Conservation (phyloP, 2,797 vertebrate genomes). For the Pipistrellus nathusii region DNA sequence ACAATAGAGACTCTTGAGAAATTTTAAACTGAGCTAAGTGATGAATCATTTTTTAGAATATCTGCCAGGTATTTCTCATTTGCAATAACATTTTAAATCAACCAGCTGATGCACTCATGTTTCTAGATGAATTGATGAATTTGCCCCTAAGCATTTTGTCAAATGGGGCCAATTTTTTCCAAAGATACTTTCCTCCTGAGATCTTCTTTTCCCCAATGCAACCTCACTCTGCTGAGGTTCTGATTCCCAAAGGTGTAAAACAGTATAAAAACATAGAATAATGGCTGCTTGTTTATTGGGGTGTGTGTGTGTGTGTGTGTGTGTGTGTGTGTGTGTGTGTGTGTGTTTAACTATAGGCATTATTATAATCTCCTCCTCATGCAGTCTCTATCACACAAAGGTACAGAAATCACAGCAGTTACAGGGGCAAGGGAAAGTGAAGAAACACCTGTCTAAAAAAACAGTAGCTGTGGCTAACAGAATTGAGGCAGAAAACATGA, state of each 20-base stretch:
- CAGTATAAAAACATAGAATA: not conserved
- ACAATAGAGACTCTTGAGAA: conserved; percentile 25
- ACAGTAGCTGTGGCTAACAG: not conserved
- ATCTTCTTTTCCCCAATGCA: not conserved
- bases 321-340: not conserved
- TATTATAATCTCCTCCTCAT: not conserved
- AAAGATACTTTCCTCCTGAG: not conserved
- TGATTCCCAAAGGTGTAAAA: not conserved
- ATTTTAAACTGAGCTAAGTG: not conserved
- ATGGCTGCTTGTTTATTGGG: not conserved
- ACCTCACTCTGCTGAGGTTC: not conserved
- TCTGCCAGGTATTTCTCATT: not conserved
- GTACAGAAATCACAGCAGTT: not conserved
- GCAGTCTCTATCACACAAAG: not conserved
- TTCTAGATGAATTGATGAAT: conserved; percentile 19
- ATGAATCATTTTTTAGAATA: not conserved
- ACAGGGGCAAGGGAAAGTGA: not conserved
- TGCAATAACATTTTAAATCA: not conserved
- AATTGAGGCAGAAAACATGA: not conserved
- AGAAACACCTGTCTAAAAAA: not conserved
- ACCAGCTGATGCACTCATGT: not conserved
- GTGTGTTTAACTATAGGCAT: not conserved
- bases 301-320: not conserved
- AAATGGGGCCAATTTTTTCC: not conserved
- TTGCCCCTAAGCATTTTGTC: not conserved